Evolutionary conservation across 1,140 invertebrate genomes (phyloP).

Genomic region (Cheumatopsyche charites): DNA sequence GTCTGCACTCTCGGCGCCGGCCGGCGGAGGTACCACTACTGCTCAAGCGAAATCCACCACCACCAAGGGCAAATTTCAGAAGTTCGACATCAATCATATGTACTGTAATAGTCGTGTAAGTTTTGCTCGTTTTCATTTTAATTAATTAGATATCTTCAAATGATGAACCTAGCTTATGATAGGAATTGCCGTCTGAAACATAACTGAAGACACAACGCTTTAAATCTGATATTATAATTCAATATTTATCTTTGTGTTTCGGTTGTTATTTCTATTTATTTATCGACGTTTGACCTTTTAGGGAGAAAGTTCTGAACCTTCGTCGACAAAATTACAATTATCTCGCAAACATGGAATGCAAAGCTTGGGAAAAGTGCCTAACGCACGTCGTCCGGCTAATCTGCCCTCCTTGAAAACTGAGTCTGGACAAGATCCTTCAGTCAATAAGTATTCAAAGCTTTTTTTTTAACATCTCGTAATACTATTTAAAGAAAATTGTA

Average conservation of each 20-base stretch:
- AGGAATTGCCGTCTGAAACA: conserved; percentile 31
- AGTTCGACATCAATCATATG: conserved; percentile 96
- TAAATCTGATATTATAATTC: background rate
- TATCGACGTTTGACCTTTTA: conserved; percentile 51
- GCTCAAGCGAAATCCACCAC: conserved; percentile 58
- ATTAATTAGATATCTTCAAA: background rate
- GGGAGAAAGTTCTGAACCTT: conserved; percentile 88
- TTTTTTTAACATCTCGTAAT: background rate
- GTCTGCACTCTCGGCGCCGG: conserved; percentile 64
- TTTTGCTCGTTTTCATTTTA: conserved; percentile 48
- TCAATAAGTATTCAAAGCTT: conserved; percentile 54
- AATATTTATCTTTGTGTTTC: background rate
- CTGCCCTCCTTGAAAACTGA: conserved; percentile 97
- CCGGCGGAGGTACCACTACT: conserved; percentile 59
- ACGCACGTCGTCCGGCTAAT: conserved; percentile 93
- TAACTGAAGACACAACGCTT: conserved; percentile 16
- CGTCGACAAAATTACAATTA: conserved; percentile 85
- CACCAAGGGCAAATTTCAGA: conserved; percentile 89
- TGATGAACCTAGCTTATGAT: conserved; percentile 25
- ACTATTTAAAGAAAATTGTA: too few relatives aligned
- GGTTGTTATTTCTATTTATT: background rate
- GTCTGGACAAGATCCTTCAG: conserved; percentile 63
- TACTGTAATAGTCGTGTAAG: conserved; percentile 86
- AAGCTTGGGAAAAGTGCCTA: conserved; percentile 96
- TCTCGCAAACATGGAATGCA: conserved; percentile 97